Percentiles rank a stretch among this genome's conserved stretches.
Conservation (phyloP, 2,888 invertebrate species). For the Pelosia muscerda region DNA sequence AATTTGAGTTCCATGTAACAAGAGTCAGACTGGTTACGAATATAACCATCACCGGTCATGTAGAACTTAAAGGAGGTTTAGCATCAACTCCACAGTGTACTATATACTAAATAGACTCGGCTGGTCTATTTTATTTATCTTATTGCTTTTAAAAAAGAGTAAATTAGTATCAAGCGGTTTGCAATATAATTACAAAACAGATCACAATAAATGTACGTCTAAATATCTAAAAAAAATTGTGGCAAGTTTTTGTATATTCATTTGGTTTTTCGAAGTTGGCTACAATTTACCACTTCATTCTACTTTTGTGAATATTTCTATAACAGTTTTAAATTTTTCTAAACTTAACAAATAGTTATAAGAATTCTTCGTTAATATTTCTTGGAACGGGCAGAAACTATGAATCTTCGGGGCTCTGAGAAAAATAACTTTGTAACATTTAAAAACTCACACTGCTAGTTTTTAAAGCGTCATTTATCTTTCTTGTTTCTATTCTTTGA, state of each 20-base stretch:
- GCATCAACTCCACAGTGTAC: too few relatives aligned
- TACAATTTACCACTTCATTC: background rate
- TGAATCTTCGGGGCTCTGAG: too few relatives aligned
- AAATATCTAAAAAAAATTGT: background rate
- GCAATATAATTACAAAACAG: background rate
- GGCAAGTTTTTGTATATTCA: background rate
- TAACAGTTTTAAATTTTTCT: background rate
- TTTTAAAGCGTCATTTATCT: too few relatives aligned
- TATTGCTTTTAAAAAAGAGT: too few relatives aligned
- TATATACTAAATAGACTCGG: too few relatives aligned
- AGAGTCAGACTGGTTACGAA: background rate
- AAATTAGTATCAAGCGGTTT: too few relatives aligned
- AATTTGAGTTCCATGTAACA: background rate
- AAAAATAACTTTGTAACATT: too few relatives aligned
- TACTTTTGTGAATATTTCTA: constrained; percentile 1
- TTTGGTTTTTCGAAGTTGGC: background rate
- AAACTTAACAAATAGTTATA: background rate
- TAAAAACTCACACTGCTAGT: too few relatives aligned
- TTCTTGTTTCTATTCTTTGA: too few relatives aligned
- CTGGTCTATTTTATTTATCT: too few relatives aligned
- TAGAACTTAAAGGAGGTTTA: too few relatives aligned
- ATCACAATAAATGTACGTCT: too few relatives aligned
- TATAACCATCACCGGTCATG: background rate
- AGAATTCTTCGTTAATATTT: background rate
- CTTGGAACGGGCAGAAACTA: background rate